Evolutionary conservation across 2,113 vertebrate genomes (phyloP), one percentile per base, ranked within the genome.

Genomic region (Macrotus californicus): DNA sequence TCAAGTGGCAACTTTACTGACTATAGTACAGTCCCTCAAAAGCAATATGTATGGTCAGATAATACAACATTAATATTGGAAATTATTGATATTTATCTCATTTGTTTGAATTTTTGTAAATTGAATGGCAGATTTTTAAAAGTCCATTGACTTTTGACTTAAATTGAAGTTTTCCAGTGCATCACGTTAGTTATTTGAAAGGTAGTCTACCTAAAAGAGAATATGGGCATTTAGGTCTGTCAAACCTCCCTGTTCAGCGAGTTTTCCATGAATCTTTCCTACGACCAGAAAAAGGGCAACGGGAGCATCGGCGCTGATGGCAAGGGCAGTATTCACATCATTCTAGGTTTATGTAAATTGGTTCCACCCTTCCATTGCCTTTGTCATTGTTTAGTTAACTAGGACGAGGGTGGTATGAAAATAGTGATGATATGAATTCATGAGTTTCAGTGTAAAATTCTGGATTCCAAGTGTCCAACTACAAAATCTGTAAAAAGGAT

Each of bases 61-160:
- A 52, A 84, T 64, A 84, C 92, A 69, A 92, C 29, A 39, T 16
- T 48, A 66, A 54, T 52, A 29, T 46, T 76, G 34, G 2, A 59
- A 93, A 13, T 52, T 39, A 76, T 84, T 89, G 73, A 83, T 70
- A 66, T 80, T 64, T 92, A 54, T 10, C 54, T 95, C 43, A 91
- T 79, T 93, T 85, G 34, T 61, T 69, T 93, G 24, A 46, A 54
- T 31, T 31, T 84, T 94, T 72, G 56, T 11, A 93, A 50, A 72
- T 41, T 46, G 50, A 88, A 82, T 50, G 13, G 41, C 2, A 43
- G 10, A 41, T 66, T 83, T 64, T 85, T 87, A 50, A 70, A 36
- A 84, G 6, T 48, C 16, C 3, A 56, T 39, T 90, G 34, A 75
- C 24, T 48, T 86, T 61, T 84, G 39, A 87, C 14, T 93, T 66